Evolutionary conservation across 1,140 invertebrate species (phyloP).

Genomic region (Matsumurasca onukii): DNA sequence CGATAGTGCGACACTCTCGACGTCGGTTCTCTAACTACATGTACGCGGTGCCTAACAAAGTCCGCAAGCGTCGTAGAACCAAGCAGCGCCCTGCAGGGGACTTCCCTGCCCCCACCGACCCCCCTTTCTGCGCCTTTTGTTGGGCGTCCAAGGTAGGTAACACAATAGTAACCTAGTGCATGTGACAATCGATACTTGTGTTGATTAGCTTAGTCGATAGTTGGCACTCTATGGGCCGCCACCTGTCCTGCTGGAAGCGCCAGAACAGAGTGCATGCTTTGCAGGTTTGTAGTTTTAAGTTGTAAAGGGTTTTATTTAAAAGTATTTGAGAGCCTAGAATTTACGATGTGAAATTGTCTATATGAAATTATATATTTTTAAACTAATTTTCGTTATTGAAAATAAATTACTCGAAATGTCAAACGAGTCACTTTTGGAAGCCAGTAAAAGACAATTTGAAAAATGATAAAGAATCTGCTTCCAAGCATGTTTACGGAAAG

Average conservation of each 20-base stretch:
- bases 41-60: slow-evolving; percentile 62
- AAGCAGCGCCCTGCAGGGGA: slow-evolving; percentile 34
- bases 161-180: no score
- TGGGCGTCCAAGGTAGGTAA: slow-evolving; percentile 44
- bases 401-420: no score
- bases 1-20: slow-evolving; percentile 69
- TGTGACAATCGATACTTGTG: background rate
- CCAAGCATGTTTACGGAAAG: no score
- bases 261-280: slow-evolving; percentile 9
- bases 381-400: no score
- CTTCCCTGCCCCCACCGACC: background rate
- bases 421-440: no score
- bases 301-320: background rate
- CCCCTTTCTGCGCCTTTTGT: slow-evolving; percentile 47
- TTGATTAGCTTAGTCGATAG: background rate
- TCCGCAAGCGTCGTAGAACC: slow-evolving; percentile 55
- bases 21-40: slow-evolving; percentile 72
- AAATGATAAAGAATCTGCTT: no score
- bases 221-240: background rate
- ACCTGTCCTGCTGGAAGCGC: background rate
- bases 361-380: no score
- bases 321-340: no score
- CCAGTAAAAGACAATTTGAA: no score
- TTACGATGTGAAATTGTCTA: no score
- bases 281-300: background rate